Evolutionary conservation across 2,113 vertebrate species (phyloP).

Genomic region (Aphyosemion australe): DNA sequence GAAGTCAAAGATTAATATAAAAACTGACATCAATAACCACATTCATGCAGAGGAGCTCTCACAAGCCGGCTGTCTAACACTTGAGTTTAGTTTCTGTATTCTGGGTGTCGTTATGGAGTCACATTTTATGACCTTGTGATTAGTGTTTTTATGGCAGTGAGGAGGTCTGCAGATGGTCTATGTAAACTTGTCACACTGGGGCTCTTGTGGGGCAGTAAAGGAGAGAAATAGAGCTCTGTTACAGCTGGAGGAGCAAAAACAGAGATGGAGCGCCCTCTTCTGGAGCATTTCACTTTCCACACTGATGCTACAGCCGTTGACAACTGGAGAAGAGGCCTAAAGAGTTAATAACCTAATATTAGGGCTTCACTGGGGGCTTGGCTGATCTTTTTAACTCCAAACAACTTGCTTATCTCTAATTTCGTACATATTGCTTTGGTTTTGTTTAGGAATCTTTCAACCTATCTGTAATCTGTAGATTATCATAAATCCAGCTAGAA

Average conservation of each 20-base stretch:
- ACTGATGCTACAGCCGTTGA: neutral
- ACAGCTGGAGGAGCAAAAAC: slow-evolving; percentile 34
- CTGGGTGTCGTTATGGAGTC: slow-evolving; percentile 71
- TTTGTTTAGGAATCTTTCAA: no score
- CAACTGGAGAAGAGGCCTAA: no score
- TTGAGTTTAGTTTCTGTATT: slow-evolving; percentile 40
- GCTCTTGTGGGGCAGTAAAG: slow-evolving; percentile 58
- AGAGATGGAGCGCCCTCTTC: slow-evolving; percentile 73
- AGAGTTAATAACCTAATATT: no score
- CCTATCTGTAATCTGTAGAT: no score
- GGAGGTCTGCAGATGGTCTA: slow-evolving; percentile 76
- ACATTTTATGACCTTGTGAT: slow-evolving; percentile 76
- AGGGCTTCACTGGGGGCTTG: no score
- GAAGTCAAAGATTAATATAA: no score
- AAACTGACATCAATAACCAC: slow-evolving; percentile 31
- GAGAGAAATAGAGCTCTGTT: slow-evolving; percentile 69
- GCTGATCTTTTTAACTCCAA: no score
- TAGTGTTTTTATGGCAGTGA: slow-evolving; percentile 74
- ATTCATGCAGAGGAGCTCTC: slow-evolving; percentile 54
- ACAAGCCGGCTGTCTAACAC: slow-evolving; percentile 6
- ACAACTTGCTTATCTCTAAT: no score
- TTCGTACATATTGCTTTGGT: no score
- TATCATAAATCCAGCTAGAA: no score
- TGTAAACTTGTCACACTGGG: slow-evolving; percentile 77
- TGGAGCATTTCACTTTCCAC: slow-evolving; percentile 49